Conservation (phyloP, 2,888 invertebrate genomes). For the Nycteola revayana region DNA sequence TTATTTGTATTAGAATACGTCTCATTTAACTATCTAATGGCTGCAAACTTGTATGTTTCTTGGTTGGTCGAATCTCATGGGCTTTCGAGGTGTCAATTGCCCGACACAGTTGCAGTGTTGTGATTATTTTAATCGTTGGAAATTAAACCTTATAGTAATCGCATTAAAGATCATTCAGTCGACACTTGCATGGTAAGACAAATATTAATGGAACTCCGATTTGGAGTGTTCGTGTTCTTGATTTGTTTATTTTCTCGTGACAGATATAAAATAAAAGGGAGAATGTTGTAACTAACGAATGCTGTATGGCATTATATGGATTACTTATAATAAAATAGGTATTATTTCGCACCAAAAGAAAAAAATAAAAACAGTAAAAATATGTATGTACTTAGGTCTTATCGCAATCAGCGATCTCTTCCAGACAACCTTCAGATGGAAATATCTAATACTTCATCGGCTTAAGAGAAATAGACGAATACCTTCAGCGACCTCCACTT, state of each 20-base stretch:
- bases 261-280: slow-evolving; percentile 10
- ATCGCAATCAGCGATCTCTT: too few relatives aligned
- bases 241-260: slow-evolving; percentile 35
- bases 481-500: too few relatives aligned
- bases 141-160: slow-evolving; percentile 21
- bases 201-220: slow-evolving; percentile 24
- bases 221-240: slow-evolving; percentile 22
- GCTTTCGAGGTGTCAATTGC: slow-evolving; percentile 54
- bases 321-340: too few relatives aligned
- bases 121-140: slow-evolving; percentile 22
- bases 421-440: too few relatives aligned
- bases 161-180: slow-evolving; percentile 12
- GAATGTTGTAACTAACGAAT: slow-evolving; percentile 10
- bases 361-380: too few relatives aligned
- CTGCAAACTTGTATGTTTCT: slow-evolving; percentile 28
- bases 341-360: too few relatives aligned
- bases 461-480: too few relatives aligned
- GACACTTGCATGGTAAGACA: slow-evolving; percentile 17
- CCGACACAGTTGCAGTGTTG: slow-evolving; percentile 42
- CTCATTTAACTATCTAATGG: slow-evolving; percentile 3
- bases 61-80: slow-evolving; percentile 44
- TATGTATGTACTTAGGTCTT: too few relatives aligned
- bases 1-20: slow-evolving; percentile 8
- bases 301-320: too few relatives aligned
- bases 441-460: too few relatives aligned